Conservation (phyloP, 2,113 vertebrate genomes). For the Rhea americana region DNA sequence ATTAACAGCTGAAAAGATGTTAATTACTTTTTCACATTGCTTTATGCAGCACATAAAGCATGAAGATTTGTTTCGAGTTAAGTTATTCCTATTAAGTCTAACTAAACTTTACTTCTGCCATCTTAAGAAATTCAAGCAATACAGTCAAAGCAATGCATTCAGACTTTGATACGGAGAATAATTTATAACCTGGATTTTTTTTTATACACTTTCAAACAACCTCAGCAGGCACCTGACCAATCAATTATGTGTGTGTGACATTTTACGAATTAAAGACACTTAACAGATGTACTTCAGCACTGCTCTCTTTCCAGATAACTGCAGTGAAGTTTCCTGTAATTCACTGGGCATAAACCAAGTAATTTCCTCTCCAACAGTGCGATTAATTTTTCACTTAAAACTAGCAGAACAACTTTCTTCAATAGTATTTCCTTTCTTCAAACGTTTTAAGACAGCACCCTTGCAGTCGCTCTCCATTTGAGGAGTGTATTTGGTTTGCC, state of each 20-base stretch:
- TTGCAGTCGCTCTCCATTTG: background rate
- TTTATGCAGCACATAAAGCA: background rate
- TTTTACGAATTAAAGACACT: background rate
- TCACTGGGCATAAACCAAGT: background rate
- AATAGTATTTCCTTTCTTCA: background rate
- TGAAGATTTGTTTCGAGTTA: background rate
- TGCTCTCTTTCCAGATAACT: background rate
- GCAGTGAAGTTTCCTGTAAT: background rate
- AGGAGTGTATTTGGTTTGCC: background rate
- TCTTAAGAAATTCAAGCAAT: background rate
- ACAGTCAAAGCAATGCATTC: background rate
- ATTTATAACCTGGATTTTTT: background rate
- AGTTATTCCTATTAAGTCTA: background rate
- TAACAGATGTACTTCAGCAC: background rate
- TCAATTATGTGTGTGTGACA: background rate
- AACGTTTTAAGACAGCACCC: background rate
- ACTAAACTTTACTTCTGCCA: background rate
- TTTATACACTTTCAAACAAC: background rate
- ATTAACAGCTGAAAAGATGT: background rate
- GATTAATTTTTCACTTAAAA: conserved; percentile 30
- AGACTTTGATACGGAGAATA: background rate
- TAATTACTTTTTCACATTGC: conserved; percentile 3
- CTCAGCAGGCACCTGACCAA: background rate
- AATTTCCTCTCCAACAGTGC: background rate
- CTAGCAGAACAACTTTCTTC: background rate